Conservation (phyloP, 2,888 invertebrate species). For the Melikaiella ostensackeni region DNA sequence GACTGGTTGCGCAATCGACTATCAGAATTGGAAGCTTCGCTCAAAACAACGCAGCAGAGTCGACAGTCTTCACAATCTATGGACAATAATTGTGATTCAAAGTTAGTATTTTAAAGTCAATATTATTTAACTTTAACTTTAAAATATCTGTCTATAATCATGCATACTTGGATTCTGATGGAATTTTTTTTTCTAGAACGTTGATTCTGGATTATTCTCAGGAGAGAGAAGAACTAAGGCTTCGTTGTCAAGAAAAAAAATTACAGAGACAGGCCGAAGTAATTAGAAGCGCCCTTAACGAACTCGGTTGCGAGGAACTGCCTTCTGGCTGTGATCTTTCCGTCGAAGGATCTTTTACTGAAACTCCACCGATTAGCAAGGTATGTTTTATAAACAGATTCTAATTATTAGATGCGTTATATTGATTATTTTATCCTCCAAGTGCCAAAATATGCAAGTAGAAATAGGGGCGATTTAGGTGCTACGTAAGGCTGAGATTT, state of each 20-base stretch:
- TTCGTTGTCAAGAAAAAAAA: slow-evolving; percentile 90
- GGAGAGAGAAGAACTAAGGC: slow-evolving; percentile 84
- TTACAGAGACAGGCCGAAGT: slow-evolving; percentile 90
- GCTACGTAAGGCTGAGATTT: too few relatives aligned
- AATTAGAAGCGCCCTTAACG: slow-evolving; percentile 90
- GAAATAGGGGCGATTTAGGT: too few relatives aligned
- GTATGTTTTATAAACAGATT: slow-evolving; percentile 54
- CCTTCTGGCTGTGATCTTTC: slow-evolving; percentile 90
- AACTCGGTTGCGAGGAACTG: slow-evolving; percentile 92
- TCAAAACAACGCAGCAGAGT: slow-evolving; percentile 87
- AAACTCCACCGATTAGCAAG: slow-evolving; percentile 69
- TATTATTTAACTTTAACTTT: too few relatives aligned
- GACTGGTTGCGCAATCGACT: slow-evolving; percentile 92
- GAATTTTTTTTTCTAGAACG: slow-evolving; percentile 55
- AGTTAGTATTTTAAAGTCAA: slow-evolving; percentile 55
- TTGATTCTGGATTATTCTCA: slow-evolving; percentile 71
- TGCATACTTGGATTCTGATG: too few relatives aligned
- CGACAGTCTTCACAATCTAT: slow-evolving; percentile 64
- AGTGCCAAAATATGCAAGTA: too few relatives aligned
- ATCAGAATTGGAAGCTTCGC: slow-evolving; percentile 86
- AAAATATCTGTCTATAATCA: too few relatives aligned
- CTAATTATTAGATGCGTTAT: too few relatives aligned
- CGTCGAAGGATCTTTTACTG: slow-evolving; percentile 73
- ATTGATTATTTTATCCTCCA: too few relatives aligned
- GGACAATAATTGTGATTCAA: slow-evolving; percentile 70